Evolutionary conservation across 2,888 invertebrate species (phyloP).

Genomic region (Brachyptera putata): DNA sequence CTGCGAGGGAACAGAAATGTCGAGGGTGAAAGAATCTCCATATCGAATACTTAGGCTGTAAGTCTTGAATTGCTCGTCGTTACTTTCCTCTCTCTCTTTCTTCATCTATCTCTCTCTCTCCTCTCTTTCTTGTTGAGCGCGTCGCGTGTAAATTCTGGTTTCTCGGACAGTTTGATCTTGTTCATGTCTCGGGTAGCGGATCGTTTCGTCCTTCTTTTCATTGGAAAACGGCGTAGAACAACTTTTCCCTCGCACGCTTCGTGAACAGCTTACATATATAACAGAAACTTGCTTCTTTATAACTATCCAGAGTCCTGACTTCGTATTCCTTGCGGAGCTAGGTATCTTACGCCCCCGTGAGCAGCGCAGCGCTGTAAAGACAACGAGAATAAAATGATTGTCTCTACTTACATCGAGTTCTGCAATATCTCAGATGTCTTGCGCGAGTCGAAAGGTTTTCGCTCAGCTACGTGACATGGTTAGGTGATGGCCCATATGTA

Average conservation of each 20-base stretch:
- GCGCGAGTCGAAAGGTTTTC: background rate
- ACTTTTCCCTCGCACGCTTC: background rate
- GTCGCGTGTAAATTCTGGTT: slow-evolving; percentile 33
- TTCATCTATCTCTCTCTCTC: slow-evolving; percentile 14
- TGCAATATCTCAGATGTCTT: background rate
- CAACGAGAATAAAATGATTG: background rate
- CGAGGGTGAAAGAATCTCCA: slow-evolving; percentile 21
- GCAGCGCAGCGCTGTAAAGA: background rate
- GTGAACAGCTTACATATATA: too few species aligned
- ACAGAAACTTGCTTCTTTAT: background rate
- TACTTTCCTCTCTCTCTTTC: slow-evolving; percentile 12
- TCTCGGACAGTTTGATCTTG: slow-evolving; percentile 34
- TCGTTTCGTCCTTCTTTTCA: slow-evolving; percentile 23
- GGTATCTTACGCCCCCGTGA: background rate
- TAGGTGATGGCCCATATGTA: background rate
- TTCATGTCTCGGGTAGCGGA: slow-evolving; percentile 24
- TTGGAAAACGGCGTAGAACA: slow-evolving; percentile 24
- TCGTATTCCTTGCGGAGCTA: too few species aligned
- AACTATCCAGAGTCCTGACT: too few species aligned
- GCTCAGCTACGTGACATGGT: background rate
- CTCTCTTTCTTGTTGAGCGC: slow-evolving; percentile 12
- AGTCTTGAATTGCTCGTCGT: slow-evolving; percentile 24
- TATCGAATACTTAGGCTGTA: slow-evolving; percentile 24
- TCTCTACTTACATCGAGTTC: background rate
- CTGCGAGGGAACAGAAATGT: background rate